Base-by-base conservation (phyloP, 2,888 invertebrate genomes). In the Aphelenchoides bicaudatus region DNA sequence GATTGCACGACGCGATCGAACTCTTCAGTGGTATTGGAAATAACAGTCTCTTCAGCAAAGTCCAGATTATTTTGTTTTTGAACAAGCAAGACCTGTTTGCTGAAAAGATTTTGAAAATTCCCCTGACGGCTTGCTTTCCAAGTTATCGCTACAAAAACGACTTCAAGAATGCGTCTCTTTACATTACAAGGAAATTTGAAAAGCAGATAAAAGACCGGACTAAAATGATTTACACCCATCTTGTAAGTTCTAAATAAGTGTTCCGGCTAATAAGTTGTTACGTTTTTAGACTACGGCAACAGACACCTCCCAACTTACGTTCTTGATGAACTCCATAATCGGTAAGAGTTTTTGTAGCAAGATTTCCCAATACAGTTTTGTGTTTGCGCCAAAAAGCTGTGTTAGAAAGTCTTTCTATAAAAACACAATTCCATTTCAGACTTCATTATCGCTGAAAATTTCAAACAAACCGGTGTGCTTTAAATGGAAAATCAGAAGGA, bases 401-500 rank as follows among this genome's bases (percentile, higher is more conserved):
- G n/a, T n/a, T n/a, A n/a, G n/a, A n/a, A n/a, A n/a, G n/a, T n/a
- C n/a, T n/a, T n/a, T n/a, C n/a, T n/a, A n/a, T n/a, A n/a, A n/a
- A n/a, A n/a, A n/a, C n/a, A n/a, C n/a, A n/a, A n/a, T n/a, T n/a
- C n/a, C n/a, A n/a, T n/a, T n/a, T n/a, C n/a, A n/a, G 67, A 66
- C 53, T 61, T 67, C 61, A 68, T 66, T 27, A 66, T 66, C 30
- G 55, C 67, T 23, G 62, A 65, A 47, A 66, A 66, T 46, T 66
- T 66, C 52, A 63, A 65, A 38, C 63, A 62, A 34, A 67, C 67
- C 30, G 67, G 67, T 13, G 67, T 66, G 27, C 39, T 66, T 21
- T 65, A 50, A 51, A 16, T 49, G 27, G 21, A 21, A 34, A 13
- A 16, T 34, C 34, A 13, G n/a, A n/a, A n/a, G n/a, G n/a, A n/a